A percentile compares a stretch with the other conserved stretches of the same genome.
Evolutionary conservation across 2,113 vertebrate genomes (phyloP).

Genomic region (Hippocampus mohnikei): DNA sequence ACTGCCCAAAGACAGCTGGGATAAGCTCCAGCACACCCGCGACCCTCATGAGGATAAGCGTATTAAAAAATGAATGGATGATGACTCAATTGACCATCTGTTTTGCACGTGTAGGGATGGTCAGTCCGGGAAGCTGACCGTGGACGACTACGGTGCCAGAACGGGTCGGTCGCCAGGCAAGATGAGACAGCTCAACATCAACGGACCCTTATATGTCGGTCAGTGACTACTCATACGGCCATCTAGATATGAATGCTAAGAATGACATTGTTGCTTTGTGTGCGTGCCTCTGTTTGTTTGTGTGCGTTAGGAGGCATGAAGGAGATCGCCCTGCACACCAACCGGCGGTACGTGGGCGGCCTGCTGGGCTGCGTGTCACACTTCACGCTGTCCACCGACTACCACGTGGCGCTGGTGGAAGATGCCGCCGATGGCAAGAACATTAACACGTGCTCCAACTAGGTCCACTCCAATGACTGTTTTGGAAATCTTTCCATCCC

Average conservation of each 20-base stretch:
- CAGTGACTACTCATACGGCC: constrained; percentile 39
- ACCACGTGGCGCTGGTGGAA: constrained; percentile 89
- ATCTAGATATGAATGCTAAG: neutral
- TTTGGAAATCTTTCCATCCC: neutral
- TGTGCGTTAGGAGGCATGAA: constrained; percentile 86
- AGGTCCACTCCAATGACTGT: constrained; percentile 21
- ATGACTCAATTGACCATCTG: neutral
- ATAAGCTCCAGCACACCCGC: too few relatives aligned
- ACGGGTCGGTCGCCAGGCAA: constrained; percentile 86
- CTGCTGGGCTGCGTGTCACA: constrained; percentile 94
- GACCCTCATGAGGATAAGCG: too few relatives aligned
- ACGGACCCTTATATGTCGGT: constrained; percentile 89
- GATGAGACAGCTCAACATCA: constrained; percentile 95
- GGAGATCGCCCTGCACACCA: constrained; percentile 88
- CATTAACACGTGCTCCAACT: constrained; percentile 89
- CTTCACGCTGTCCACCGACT: constrained; percentile 91
- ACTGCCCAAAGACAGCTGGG: too few relatives aligned
- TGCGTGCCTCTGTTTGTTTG: neutral
- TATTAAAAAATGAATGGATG: neutral
- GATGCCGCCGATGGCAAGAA: constrained; percentile 90
- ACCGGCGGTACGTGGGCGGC: constrained; percentile 85
- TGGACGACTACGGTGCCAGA: constrained; percentile 91
- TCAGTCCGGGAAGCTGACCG: constrained; percentile 88
- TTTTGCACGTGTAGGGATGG: constrained; percentile 77
- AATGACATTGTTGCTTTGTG: neutral